Base-by-base conservation (phyloP, 2,888 invertebrate species). In the Rotaria magnacalcarata region DNA sequence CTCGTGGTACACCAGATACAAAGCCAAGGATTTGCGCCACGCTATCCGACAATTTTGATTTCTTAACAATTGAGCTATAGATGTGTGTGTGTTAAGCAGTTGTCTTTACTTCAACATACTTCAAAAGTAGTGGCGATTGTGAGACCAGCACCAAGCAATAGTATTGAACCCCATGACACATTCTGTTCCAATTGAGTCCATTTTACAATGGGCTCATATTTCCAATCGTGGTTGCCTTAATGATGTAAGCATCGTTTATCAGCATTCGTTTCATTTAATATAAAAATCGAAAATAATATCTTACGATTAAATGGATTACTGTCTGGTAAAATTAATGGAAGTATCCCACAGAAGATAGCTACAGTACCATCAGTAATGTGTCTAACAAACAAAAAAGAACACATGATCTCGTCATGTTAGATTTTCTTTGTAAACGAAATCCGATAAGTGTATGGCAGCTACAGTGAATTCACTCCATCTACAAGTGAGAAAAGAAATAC, bases 121-220 rank as follows among this genome's bases (percentile, higher is more conserved):
- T n/a, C n/a, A n/a, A n/a, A n/a, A n/a, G n/a, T n/a, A 87, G 94
- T 94, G 0, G 96, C 96, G 86, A 96, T 92, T 0, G 96, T 96
- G 91, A 96, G 96, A 0, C 24, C 80, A 54, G 54, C 58, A 86
- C 90, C 90, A 84, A 96, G 92, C 85, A 96, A 92, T 89, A 96
- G 93, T 58, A 96, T 93, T 10, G 96, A 93, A 60, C 95, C 95
- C 96, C 96, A 96, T 8, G 96, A 96, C 88, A 96, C 93, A 90
- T 95, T 95, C 85, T 94, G 93, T 89, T 96, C 95, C 47, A 96
- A 93, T 80, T 94, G 94, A 87, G 94, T 94, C 96, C 96, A 96
- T 16, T 94, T 94, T 85, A 96, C 93, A 41, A 96, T 92, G 0
- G 94, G 93, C 0, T 94, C 93, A 67, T 88, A 88, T 27, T 85